Evolutionary conservation across 2,797 vertebrate species (phyloP).

Genomic region (Nannoperca australis): DNA sequence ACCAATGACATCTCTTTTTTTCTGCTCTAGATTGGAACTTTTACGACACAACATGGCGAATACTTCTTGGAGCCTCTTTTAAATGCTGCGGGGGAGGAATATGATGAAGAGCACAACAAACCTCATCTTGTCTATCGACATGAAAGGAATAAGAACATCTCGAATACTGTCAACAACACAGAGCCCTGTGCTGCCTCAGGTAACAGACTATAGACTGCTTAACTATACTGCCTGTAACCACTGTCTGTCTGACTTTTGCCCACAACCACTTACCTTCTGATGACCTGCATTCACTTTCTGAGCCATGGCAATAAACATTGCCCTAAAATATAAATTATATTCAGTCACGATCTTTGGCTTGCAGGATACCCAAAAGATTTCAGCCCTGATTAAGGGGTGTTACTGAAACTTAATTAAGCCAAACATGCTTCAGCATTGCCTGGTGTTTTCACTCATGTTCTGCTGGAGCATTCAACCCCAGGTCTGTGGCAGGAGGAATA

Average conservation of each 20-base stretch:
- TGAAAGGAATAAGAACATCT: slow-evolving; percentile 80
- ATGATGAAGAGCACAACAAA: slow-evolving; percentile 93
- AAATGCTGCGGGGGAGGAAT: slow-evolving; percentile 86
- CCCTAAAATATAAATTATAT: slow-evolving; percentile 62
- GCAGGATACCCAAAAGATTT: slow-evolving; percentile 61
- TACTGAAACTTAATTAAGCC: slow-evolving; percentile 67
- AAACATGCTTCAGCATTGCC: slow-evolving; percentile 54
- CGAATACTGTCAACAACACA: slow-evolving; percentile 56
- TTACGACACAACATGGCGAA: slow-evolving; percentile 91
- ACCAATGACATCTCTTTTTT: slow-evolving; percentile 43
- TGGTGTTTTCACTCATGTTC: slow-evolving; percentile 54
- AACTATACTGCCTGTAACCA: slow-evolving; percentile 61
- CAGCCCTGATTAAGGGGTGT: slow-evolving; percentile 64
- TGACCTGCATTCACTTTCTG: slow-evolving; percentile 61
- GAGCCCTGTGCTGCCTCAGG: slow-evolving; percentile 91
- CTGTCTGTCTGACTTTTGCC: slow-evolving; percentile 74
- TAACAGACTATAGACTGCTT: slow-evolving; percentile 80
- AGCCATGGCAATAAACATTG: slow-evolving; percentile 53
- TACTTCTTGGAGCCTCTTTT: slow-evolving; percentile 96
- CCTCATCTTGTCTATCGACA: slow-evolving; percentile 95
- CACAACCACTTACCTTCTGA: slow-evolving; percentile 57
- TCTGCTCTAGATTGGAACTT: slow-evolving; percentile 91
- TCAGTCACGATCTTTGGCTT: slow-evolving; percentile 64
- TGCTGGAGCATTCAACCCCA: slow-evolving; percentile 45
- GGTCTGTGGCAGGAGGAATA: slow-evolving; percentile 53